Evolutionary conservation across 2,888 invertebrate species (phyloP).

Genomic region (Tanypteryx hageni): DNA sequence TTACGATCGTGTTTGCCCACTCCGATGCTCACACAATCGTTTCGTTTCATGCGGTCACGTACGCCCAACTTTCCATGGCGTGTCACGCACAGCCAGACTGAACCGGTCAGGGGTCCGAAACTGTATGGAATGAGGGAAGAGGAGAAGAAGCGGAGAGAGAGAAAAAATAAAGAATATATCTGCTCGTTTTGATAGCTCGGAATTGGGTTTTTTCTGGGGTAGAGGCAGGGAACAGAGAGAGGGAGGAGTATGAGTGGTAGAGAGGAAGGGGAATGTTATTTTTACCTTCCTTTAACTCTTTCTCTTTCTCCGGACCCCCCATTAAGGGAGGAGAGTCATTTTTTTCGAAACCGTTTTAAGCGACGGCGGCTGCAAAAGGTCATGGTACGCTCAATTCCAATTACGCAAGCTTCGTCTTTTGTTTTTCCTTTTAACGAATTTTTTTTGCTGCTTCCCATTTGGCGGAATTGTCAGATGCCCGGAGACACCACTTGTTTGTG

Average conservation of each 20-base stretch:
- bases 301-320: not conserved
- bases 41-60: not conserved
- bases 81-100: not conserved
- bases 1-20: constrained; percentile 28
- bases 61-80: not conserved
- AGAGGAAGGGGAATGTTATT: not conserved
- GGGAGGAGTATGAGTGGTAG: not conserved
- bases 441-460: constrained; percentile 1
- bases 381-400: not conserved
- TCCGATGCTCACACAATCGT: not conserved
- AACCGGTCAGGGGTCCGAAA: not conserved
- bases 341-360: not conserved
- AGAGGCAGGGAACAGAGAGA: not conserved
- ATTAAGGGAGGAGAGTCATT: too few species aligned
- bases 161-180: not conserved
- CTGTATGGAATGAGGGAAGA: not conserved
- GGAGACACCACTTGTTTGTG: not conserved
- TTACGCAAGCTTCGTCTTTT: not conserved
- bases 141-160: not conserved
- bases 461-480: not conserved
- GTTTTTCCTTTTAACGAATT: not conserved
- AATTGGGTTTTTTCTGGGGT: not conserved
- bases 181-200: not conserved
- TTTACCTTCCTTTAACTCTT: not conserved
- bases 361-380: not conserved